Conservation (phyloP, 2,888 invertebrate species). For the Caenorhabditis uteleia region DNA sequence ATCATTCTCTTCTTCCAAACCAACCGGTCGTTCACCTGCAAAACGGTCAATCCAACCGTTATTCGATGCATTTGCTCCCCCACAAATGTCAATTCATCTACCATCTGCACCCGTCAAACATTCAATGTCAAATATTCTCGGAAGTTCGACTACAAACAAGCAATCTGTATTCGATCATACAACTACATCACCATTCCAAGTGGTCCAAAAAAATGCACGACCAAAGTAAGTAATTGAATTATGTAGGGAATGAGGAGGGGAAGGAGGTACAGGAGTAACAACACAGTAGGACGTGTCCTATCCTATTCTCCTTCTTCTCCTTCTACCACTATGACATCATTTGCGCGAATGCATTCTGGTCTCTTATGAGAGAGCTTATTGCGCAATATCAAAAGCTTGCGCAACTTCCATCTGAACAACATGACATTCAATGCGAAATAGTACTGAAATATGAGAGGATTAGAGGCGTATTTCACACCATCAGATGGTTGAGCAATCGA, state of each 20-base stretch:
- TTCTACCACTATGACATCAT: background rate
- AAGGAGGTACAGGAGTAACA: background rate
- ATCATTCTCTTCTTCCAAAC: constrained; percentile 8
- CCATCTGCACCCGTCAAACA: constrained; percentile 11
- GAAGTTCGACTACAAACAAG: constrained; percentile 13
- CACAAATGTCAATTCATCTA: constrained; percentile 17
- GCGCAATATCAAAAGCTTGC: constrained; percentile 26
- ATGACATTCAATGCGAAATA: too few species aligned
- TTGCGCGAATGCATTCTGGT: background rate
- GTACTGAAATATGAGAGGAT: too few species aligned
- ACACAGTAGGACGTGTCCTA: too few species aligned
- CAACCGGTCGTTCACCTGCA: background rate
- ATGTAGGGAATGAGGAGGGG: background rate
- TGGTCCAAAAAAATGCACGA: constrained; percentile 39
- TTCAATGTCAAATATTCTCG: constrained; percentile 41
- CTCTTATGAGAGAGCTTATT: constrained; percentile 17
- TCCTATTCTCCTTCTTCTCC: too few species aligned
- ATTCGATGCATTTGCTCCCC: constrained; percentile 1
- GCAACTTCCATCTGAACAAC: too few species aligned
- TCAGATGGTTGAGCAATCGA: too few species aligned
- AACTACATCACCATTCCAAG: constrained; percentile 45
- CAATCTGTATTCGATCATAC: constrained; percentile 41
- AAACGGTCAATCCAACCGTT: constrained; percentile 13
- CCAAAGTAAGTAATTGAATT: constrained; percentile 25
- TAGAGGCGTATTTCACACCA: too few species aligned